These are phyloP conservation scores for Amblyopsis rosae DNA, from an alignment of 2,113 vertebrate genomes.

Conservation along the genomic window DNA sequence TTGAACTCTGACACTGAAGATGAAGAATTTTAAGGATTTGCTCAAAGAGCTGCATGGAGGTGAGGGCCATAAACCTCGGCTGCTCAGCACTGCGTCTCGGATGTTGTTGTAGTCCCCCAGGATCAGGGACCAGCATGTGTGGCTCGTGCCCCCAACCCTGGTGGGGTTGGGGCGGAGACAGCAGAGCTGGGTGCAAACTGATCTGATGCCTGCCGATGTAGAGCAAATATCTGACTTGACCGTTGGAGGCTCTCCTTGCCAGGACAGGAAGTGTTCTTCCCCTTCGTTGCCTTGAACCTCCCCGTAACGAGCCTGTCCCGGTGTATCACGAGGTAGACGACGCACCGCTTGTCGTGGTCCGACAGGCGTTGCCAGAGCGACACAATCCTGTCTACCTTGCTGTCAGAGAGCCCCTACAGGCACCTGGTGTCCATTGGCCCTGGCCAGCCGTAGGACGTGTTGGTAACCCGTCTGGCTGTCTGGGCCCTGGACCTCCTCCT, in stretches of 20 bases:
- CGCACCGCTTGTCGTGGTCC: not conserved
- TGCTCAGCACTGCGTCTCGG: not conserved
- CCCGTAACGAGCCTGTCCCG: not conserved
- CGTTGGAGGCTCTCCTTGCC: not conserved
- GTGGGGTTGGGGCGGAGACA: not conserved
- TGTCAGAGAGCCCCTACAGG: too few relatives aligned
- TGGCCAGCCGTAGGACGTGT: too few relatives aligned
- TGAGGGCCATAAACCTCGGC: slow-evolving; percentile 13
- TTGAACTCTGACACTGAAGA: too few relatives aligned
- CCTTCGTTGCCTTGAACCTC: not conserved
- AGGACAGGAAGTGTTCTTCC: not conserved
- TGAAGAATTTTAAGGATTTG: too few relatives aligned
- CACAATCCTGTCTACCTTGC: too few relatives aligned
- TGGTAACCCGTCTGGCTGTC: too few relatives aligned
- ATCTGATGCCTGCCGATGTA: not conserved
- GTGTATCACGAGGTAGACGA: not conserved
- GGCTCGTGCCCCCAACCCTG: not conserved
- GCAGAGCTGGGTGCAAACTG: not conserved
- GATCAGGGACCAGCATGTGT: too few relatives aligned
- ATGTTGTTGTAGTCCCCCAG: not conserved
- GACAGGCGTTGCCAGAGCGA: not conserved
- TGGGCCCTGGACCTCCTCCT: too few relatives aligned
- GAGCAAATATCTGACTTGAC: too few relatives aligned
- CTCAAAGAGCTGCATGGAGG: slow-evolving; percentile 6
- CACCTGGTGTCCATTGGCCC: too few relatives aligned